phyloP scores from a whole-genome alignment of 2,888 invertebrate species.

The Liopterus haemorrhoidalis region DNA sequence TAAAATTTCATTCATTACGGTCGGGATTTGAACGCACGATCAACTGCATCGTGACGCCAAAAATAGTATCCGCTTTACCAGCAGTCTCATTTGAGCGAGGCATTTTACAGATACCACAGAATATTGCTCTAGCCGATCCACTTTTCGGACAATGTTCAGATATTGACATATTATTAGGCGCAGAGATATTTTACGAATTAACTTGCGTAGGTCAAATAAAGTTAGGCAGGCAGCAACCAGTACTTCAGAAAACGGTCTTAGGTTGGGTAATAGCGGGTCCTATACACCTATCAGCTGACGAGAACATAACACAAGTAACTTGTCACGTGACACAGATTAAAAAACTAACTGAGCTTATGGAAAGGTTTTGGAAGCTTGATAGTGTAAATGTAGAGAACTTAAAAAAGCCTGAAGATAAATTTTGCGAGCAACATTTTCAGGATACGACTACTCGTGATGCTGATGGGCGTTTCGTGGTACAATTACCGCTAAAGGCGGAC shows the following conservation, averaged over 20 bases:
- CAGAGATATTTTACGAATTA: conserved; percentile 18
- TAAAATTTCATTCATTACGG: background rate
- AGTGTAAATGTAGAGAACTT: conserved; percentile 15
- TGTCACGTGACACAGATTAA: background rate
- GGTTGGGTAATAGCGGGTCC: conserved; percentile 31
- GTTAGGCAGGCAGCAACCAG: conserved; percentile 10
- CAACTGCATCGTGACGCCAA: conserved; percentile 2
- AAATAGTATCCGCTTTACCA: conserved; percentile 9
- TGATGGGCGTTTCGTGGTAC: conserved; percentile 23
- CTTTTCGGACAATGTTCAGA: conserved; percentile 10
- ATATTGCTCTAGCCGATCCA: conserved; percentile 21
- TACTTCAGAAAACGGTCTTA: conserved; percentile 25
- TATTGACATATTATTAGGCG: conserved; percentile 13
- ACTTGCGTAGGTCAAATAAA: conserved; percentile 20
- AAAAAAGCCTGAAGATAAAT: conserved; percentile 25
- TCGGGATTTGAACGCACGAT: background rate
- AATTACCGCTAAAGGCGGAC: conserved; percentile 14
- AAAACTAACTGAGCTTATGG: background rate
- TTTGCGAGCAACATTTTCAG: conserved; percentile 29
- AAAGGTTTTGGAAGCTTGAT: conserved; percentile 32
- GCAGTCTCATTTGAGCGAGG: background rate
- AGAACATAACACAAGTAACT: background rate
- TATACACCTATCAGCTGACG: background rate
- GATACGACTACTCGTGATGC: conserved; percentile 21
- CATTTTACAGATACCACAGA: conserved; percentile 7